Conservation (phyloP, 1,140 invertebrate genomes). For the Polypedilum pembai region DNA sequence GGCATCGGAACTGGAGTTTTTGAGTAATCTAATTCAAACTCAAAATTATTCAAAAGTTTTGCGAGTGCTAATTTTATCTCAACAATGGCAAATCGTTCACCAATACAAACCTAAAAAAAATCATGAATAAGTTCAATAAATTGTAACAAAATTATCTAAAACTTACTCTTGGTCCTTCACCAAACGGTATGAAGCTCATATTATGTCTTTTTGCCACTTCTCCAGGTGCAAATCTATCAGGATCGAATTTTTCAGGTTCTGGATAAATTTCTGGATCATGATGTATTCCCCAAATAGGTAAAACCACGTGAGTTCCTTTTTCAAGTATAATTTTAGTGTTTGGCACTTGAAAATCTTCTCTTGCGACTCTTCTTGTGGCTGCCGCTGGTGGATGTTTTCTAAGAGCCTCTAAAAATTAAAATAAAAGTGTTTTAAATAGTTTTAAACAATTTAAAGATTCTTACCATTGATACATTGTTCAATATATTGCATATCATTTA, state of each 20-base stretch:
- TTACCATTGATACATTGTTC: slow-evolving; percentile 39
- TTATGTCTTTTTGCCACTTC: slow-evolving; percentile 46
- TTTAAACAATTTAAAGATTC: not conserved
- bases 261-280: slow-evolving; percentile 48
- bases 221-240: slow-evolving; percentile 52
- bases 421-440: slow-evolving; percentile 7
- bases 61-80: slow-evolving; percentile 40
- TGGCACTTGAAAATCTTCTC: slow-evolving; percentile 38
- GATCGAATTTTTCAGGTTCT: slow-evolving; percentile 52
- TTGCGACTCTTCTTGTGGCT: slow-evolving; percentile 35
- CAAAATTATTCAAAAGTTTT: slow-evolving; percentile 32
- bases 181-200: slow-evolving; percentile 59
- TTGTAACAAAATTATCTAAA: slow-evolving; percentile 45
- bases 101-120: slow-evolving; percentile 30
- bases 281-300: slow-evolving; percentile 50
- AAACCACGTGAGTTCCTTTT: slow-evolving; percentile 44
- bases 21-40: not conserved
- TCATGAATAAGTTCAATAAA: slow-evolving; percentile 31
- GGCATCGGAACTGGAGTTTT: slow-evolving; percentile 27
- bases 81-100: slow-evolving; percentile 45
- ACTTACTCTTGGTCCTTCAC: slow-evolving; percentile 59
- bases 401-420: slow-evolving; percentile 43
- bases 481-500: slow-evolving; percentile 41
- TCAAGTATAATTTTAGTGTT: slow-evolving; percentile 40
- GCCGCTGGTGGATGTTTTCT: slow-evolving; percentile 43